Conservation (phyloP, 30 jellyfish, hydroid and myxozoan species). For the Hydra vulgaris region DNA sequence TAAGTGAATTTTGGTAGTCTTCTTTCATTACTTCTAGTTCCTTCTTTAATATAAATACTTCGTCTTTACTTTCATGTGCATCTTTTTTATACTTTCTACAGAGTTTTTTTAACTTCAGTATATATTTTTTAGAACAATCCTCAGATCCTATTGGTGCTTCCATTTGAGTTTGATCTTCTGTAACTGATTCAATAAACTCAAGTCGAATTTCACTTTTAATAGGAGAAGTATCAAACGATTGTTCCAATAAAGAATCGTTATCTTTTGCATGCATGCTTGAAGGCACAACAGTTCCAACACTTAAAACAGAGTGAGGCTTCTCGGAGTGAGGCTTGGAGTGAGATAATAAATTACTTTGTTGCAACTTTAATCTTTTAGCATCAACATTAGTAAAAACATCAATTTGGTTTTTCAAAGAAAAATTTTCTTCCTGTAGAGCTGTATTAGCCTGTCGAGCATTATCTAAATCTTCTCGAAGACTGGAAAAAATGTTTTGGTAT, state of each 20-base stretch:
- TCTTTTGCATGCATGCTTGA: background rate
- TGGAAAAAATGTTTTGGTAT: constrained; percentile 54
- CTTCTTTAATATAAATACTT: background rate
- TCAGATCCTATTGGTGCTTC: background rate
- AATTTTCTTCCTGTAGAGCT: constrained; percentile 46
- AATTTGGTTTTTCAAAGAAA: constrained; percentile 53
- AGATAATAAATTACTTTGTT: background rate
- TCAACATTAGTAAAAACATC: constrained; percentile 34
- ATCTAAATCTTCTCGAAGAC: constrained; percentile 64
- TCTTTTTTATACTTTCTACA: constrained; percentile 26
- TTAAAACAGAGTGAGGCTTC: background rate
- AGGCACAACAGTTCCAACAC: background rate
- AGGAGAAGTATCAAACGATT: constrained; percentile 33
- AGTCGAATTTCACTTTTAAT: constrained; percentile 22
- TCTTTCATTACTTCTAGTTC: background rate
- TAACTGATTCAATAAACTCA: constrained; percentile 13
- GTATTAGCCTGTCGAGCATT: constrained; percentile 48
- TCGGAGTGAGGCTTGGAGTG: background rate
- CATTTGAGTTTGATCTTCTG: background rate
- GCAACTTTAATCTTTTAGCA: constrained; percentile 17
- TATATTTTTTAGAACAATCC: background rate
- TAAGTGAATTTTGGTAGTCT: background rate
- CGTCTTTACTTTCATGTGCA: constrained; percentile 23
- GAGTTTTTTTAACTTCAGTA: constrained; percentile 16
- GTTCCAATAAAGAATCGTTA: constrained; percentile 17